Evolutionary conservation across 1,140 invertebrate species (phyloP), one percentile per base, ranked within the genome.

Genomic region (Lepidostoma basale): DNA sequence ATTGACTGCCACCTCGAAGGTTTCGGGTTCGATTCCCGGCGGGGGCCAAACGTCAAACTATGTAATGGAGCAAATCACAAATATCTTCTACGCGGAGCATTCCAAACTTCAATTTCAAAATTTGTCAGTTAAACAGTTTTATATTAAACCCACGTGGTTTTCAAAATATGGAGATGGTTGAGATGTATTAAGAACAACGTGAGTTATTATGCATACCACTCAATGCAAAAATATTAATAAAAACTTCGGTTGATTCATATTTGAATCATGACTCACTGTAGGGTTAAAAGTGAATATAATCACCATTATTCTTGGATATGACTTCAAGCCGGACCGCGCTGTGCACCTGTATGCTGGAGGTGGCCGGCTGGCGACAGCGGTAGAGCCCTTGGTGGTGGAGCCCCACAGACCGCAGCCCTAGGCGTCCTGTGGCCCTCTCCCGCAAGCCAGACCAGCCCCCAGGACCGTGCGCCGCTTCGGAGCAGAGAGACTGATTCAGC

Each of bases 291-390:
- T 54, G 14, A 8, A 59, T n/a, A 39, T 62, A 33, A 23, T 64
- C 23, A 69, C 62, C 62, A 36, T 3, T 52, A 28, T 9, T 10
- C n/a, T 69, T 30, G 18, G 64, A 16, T 14, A 68, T 3, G 3
- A 72, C 62, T 25, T 72, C 70, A 40, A 72, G 33, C 20, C 62
- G 52, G 12, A 68, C 39, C 4, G 70, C 58, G 25, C 26, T 65
- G 23, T 68, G 62, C 9, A 72, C 18, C 3, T 59, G 33, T 23
- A 72, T 72, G 1, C 33, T 20, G 10, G 52, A 14, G 12, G 70
- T 68, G 30, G 70, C 70, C 3, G 28, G 18, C 44, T 72, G 70
- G 30, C 58, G 62, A 40, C 70, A 72, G 8, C 70, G 60, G 45
- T 72, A 72, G n/a, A 72, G 45, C 3, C 70, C 70, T 28, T 60